A percentile compares a stretch with the other conserved stretches of the same genome.
These are phyloP conservation scores for Hypsopygia costalis DNA, from an alignment of 2,888 invertebrate genomes.

Conservation along the genomic window DNA sequence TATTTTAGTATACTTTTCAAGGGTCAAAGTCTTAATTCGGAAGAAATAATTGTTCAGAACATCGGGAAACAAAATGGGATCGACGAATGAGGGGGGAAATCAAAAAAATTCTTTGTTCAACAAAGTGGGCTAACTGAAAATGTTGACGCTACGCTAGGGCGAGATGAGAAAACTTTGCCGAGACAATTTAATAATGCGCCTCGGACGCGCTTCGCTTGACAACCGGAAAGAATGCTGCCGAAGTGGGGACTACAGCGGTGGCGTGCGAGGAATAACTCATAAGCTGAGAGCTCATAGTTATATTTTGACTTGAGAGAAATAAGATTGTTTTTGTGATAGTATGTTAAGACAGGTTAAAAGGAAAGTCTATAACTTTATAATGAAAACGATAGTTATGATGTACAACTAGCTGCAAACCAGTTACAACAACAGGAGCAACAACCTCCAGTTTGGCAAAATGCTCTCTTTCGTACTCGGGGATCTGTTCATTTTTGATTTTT, in stretches of 20 bases:
- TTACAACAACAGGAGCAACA: too few species aligned
- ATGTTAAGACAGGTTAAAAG: too few species aligned
- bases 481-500: too few species aligned
- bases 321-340: too few species aligned
- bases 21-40: neutral
- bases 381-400: too few species aligned
- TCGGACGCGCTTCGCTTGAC: constrained; percentile 40
- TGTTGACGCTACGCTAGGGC: constrained; percentile 26
- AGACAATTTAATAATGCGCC: constrained; percentile 68
- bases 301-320: too few species aligned
- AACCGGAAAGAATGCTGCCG: constrained; percentile 36
- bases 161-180: constrained; percentile 66
- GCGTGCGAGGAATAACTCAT: constrained; percentile 24
- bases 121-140: constrained; percentile 20
- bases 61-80: constrained; percentile 12
- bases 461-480: too few species aligned
- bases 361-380: too few species aligned
- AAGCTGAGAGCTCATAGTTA: neutral
- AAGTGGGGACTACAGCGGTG: constrained; percentile 33
- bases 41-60: neutral
- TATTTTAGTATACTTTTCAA: neutral
- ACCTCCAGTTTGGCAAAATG: too few species aligned
- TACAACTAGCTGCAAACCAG: too few species aligned
- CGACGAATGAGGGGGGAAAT: constrained; percentile 18
- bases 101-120: constrained; percentile 4